Base-by-base conservation (phyloP, 2,113 vertebrate species). In the Cichladusa arquata region DNA sequence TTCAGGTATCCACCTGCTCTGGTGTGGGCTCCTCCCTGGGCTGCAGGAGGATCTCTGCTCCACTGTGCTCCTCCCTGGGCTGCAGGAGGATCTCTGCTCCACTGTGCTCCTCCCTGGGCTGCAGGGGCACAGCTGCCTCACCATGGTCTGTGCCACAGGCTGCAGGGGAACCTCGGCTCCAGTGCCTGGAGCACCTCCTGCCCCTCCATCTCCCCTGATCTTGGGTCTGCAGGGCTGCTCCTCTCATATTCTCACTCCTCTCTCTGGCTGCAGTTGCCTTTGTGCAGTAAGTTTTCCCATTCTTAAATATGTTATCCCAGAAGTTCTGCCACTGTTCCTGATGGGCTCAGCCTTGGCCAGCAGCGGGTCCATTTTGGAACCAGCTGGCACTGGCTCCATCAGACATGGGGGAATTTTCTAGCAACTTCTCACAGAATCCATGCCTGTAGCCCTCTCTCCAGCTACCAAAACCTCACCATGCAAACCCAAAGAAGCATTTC, bases 311-410 rank as follows among this genome's bases (percentile, higher is more conserved):
- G 22, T 60, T 56, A 14, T 54, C 33, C 65, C 33, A 66, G 40
- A 50, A 28, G 28, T 38, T 20, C 70, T 77, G 54, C 16, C 38
- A 48, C 24, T 6, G 1, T 14, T 28, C 11, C 44, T 58, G 44
- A 16, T 31, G 20, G 34, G 26, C 19, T 56, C 23, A 17, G 61
- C 50, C 33, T 40, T 48, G 40, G 64, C 12, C 57, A 77, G 24
- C 20, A 20, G 34, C 0, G 0, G 11, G 6, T 14, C 19, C 3
- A 0, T 18, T 69, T 44, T 38, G 65, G 33, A 73, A 42, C 8
- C 9, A 2, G 8, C 20, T 62, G 16, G 16, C 25, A 19, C 16
- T n/a, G 36, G 7, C 16, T 83, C 19, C 15, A 22, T 51, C 14
- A 14, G 44, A 47, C 19, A 17, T 2, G 10, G 7, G 22, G 19